Percentiles rank a stretch among this genome's conserved stretches.
Conservation (phyloP, 2,797 vertebrate genomes). For the Microcaecilia unicolor region DNA sequence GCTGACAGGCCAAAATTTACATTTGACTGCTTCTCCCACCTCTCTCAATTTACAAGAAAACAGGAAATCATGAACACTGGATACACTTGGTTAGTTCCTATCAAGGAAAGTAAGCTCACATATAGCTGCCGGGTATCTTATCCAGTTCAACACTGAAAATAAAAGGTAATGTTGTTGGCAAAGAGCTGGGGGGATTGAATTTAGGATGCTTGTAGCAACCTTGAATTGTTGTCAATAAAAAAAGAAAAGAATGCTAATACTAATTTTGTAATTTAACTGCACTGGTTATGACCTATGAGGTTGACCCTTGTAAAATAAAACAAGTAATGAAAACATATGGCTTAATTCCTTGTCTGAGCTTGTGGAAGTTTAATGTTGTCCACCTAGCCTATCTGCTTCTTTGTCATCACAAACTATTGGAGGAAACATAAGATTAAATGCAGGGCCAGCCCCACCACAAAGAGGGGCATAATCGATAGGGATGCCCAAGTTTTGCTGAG, state of each 20-base stretch:
- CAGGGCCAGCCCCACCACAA: too few relatives aligned
- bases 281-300: slow-evolving; percentile 65
- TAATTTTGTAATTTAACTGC: slow-evolving; percentile 70
- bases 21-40: slow-evolving; percentile 52
- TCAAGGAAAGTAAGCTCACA: slow-evolving; percentile 68
- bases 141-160: slow-evolving; percentile 74
- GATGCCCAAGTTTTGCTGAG: too few relatives aligned
- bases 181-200: slow-evolving; percentile 68
- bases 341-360: slow-evolving; percentile 43
- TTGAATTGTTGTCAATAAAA: slow-evolving; percentile 69
- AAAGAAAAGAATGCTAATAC: slow-evolving; percentile 58
- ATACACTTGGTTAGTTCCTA: slow-evolving; percentile 80
- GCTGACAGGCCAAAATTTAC: slow-evolving; percentile 68
- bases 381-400: not conserved
- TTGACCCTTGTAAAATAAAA: slow-evolving; percentile 60
- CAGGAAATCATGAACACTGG: slow-evolving; percentile 78
- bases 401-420: not conserved
- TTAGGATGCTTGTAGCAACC: slow-evolving; percentile 56
- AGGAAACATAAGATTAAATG: too few relatives aligned
- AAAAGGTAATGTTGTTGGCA: slow-evolving; percentile 70
- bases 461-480: too few relatives aligned
- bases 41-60: slow-evolving; percentile 74
- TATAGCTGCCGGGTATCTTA: slow-evolving; percentile 71
- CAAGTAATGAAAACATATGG: slow-evolving; percentile 60
- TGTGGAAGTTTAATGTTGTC: not conserved